phyloP scores from a whole-genome alignment of 1,140 invertebrate genomes.

The Patella vulgata region DNA sequence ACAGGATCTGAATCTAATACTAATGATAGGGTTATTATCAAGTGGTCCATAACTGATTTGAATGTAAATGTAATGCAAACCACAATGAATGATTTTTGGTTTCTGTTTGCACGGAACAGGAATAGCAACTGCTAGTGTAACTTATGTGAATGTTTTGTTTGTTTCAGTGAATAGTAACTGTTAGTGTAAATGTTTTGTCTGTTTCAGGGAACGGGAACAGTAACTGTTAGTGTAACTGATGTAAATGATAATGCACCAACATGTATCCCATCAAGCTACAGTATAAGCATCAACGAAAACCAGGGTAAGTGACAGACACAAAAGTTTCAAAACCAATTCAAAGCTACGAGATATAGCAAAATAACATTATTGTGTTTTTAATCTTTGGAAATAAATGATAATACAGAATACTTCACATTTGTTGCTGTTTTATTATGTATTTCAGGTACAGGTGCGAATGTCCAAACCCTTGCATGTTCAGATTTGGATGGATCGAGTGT shows the following conservation, averaged over 20 bases:
- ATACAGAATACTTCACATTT: background rate
- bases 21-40: no score
- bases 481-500: constrained; percentile 30
- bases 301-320: constrained; percentile 15
- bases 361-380: background rate
- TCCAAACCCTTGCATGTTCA: constrained; percentile 21
- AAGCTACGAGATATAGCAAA: background rate
- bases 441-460: background rate
- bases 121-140: no score
- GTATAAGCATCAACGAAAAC: constrained; percentile 21
- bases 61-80: background rate
- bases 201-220: constrained; percentile 40
- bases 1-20: no score
- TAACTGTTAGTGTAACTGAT: constrained; percentile 40
- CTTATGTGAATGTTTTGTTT: background rate
- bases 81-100: no score
- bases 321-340: background rate
- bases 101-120: no score
- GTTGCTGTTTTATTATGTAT: background rate
- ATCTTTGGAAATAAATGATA: background rate
- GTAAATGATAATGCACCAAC: constrained; percentile 44
- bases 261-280: constrained; percentile 29
- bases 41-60: no score
- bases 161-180: background rate
- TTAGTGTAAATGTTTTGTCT: background rate